Evolutionary conservation across 2,113 vertebrate species (phyloP).

Genomic region (Campylorhamphus procurvoides): DNA sequence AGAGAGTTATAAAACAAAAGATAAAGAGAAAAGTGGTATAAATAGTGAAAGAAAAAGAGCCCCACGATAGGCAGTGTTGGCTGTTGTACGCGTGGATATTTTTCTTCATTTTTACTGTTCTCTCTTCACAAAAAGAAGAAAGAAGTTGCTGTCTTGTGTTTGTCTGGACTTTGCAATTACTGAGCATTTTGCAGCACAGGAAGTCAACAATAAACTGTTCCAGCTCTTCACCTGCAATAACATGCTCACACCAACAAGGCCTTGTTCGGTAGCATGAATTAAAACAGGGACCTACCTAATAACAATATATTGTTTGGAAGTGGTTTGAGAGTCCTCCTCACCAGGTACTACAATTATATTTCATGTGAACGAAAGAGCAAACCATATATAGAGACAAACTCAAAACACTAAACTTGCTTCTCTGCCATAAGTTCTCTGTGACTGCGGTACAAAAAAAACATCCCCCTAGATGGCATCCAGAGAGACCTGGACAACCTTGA

Average conservation of each 20-base stretch:
- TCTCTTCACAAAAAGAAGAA: neutral
- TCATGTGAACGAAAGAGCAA: neutral
- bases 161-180: neutral
- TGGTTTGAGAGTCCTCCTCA: neutral
- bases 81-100: accelerated
- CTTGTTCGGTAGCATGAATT: neutral
- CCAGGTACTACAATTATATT: neutral
- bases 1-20: neutral
- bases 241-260: neutral
- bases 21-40: neutral
- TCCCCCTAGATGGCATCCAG: neutral
- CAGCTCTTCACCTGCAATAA: neutral
- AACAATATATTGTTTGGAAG: neutral
- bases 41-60: neutral
- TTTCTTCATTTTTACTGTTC: neutral
- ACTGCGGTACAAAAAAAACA: neutral
- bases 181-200: neutral
- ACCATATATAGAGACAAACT: neutral
- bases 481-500: neutral
- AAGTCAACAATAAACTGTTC: neutral
- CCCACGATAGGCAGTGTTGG: neutral
- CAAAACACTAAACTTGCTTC: neutral
- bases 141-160: neutral
- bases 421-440: neutral
- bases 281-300: neutral